Percentiles rank a stretch among this genome's conserved stretches.
phyloP scores from a whole-genome alignment of 1,140 invertebrate species.

The Amphibalanus amphitrite region DNA sequence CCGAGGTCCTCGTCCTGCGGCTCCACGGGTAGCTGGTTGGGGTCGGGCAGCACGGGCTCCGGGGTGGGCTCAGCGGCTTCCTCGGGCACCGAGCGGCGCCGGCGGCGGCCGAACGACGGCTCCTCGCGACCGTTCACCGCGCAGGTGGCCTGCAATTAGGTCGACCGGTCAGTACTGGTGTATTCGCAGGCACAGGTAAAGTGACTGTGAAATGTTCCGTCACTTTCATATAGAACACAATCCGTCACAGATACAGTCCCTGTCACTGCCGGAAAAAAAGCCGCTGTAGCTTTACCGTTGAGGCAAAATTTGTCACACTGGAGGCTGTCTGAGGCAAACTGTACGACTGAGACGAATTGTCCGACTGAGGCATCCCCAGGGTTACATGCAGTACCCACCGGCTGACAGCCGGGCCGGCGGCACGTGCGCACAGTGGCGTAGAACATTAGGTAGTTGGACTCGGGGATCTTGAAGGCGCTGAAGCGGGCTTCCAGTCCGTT shows the following conservation, averaged over 20 bases:
- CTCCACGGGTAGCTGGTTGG: constrained; percentile 2
- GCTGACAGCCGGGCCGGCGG: constrained; percentile 61
- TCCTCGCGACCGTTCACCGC: constrained; percentile 53
- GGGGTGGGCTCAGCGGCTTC: constrained; percentile 22
- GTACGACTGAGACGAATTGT: too few species aligned
- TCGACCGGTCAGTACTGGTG: neutral
- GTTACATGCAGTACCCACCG: too few species aligned
- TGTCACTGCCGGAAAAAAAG: too few species aligned
- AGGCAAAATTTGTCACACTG: too few species aligned
- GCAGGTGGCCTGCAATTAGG: constrained; percentile 47
- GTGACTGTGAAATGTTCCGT: too few species aligned
- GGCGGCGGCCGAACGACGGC: constrained; percentile 54
- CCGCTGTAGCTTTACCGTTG: too few species aligned
- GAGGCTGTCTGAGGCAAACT: too few species aligned
- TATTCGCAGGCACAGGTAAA: too few species aligned
- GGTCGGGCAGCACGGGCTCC: constrained; percentile 20
- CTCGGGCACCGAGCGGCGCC: constrained; percentile 19
- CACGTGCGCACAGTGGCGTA: constrained; percentile 80
- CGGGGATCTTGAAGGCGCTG: constrained; percentile 86
- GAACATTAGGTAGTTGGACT: constrained; percentile 83
- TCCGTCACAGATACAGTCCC: too few species aligned
- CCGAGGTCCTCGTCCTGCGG: constrained; percentile 15
- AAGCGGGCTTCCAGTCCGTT: constrained; percentile 77
- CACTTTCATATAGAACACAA: too few species aligned
- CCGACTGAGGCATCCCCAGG: too few species aligned